A percentile compares a stretch with the other conserved stretches of the same genome.
Conservation (phyloP, 1,140 invertebrate species). For the Drosophila lacertosa region DNA sequence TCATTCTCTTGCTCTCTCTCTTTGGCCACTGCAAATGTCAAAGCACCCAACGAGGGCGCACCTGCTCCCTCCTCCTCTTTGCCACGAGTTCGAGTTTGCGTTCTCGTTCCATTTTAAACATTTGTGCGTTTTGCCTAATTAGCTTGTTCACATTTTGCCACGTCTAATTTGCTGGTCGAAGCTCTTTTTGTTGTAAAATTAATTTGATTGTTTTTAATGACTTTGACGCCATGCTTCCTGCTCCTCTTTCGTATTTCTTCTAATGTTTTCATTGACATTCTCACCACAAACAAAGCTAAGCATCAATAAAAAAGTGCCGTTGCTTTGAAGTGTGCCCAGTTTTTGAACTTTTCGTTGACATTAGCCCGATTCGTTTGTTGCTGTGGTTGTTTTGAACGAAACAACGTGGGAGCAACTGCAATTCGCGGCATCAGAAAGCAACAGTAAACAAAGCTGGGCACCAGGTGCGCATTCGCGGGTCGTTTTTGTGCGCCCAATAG, state of each 20-base stretch:
- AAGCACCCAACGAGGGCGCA: constrained; percentile 29
- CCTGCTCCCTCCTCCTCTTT: constrained; percentile 20
- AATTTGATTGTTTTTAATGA: constrained; percentile 57
- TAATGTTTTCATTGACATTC: constrained; percentile 40
- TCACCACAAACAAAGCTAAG: constrained; percentile 9
- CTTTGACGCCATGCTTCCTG: constrained; percentile 7
- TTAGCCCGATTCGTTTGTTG: constrained; percentile 36
- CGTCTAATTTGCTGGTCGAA: constrained; percentile 41
- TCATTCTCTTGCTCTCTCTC: neutral
- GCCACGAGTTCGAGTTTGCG: constrained; percentile 11
- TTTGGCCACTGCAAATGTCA: constrained; percentile 37
- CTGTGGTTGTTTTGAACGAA: constrained; percentile 21
- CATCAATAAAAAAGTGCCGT: constrained; percentile 43
- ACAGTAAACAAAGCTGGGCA: constrained; percentile 26
- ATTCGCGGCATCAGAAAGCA: constrained; percentile 26
- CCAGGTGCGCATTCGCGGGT: constrained; percentile 21
- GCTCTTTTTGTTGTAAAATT: constrained; percentile 44
- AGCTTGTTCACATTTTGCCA: constrained; percentile 57
- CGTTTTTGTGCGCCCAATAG: neutral
- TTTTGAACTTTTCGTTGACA: constrained; percentile 63
- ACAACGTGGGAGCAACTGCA: constrained; percentile 36
- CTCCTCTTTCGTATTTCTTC: constrained; percentile 5
- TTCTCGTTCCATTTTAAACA: constrained; percentile 3
- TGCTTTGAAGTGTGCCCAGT: constrained; percentile 35
- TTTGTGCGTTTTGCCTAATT: constrained; percentile 52